Evolutionary conservation across 2,888 invertebrate genomes (phyloP).

Genomic region (Paralinhomoeus sp.): DNA sequence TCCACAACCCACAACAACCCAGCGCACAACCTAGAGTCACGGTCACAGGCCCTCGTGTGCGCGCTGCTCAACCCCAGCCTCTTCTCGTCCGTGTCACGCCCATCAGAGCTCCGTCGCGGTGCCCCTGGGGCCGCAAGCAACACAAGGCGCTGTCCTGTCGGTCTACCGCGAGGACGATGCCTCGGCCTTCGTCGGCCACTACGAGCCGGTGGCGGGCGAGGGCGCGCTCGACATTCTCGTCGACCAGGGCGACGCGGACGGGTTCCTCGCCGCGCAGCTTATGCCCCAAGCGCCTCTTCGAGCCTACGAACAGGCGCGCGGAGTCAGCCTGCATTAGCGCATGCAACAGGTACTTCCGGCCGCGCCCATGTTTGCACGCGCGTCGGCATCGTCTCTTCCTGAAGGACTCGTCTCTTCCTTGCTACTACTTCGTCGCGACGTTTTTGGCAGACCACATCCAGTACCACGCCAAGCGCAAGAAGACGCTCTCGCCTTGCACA

Average conservation of each 20-base stretch:
- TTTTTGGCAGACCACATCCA: conserved; percentile 76
- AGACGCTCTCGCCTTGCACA: too few relatives aligned
- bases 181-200: conserved; percentile 51
- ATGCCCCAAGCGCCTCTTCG: conserved; percentile 56
- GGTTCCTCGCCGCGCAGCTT: conserved; percentile 9
- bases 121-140: conserved; percentile 65
- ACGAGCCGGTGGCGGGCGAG: conserved; percentile 42
- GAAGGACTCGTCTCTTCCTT: conserved; percentile 74
- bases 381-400: too few relatives aligned
- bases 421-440: conserved; percentile 70
- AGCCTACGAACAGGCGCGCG: conserved; percentile 44
- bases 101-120: conserved; percentile 60
- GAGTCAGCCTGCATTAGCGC: conserved; percentile 14
- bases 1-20: too few relatives aligned
- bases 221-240: conserved; percentile 57
- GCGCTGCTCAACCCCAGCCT: conserved; percentile 68
- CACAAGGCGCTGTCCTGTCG: conserved; percentile 46
- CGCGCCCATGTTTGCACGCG: too few relatives aligned
- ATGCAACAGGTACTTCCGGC: conserved; percentile 20
- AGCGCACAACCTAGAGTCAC: too few relatives aligned
- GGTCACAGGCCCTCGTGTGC: conserved; percentile 42
- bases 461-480: conserved; percentile 63
- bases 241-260: conserved; percentile 40
- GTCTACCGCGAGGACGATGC: conserved; percentile 53
- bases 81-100: conserved; percentile 65